phyloP scores from a whole-genome alignment of 1,140 invertebrate species.

The Hyles euphorbiae region DNA sequence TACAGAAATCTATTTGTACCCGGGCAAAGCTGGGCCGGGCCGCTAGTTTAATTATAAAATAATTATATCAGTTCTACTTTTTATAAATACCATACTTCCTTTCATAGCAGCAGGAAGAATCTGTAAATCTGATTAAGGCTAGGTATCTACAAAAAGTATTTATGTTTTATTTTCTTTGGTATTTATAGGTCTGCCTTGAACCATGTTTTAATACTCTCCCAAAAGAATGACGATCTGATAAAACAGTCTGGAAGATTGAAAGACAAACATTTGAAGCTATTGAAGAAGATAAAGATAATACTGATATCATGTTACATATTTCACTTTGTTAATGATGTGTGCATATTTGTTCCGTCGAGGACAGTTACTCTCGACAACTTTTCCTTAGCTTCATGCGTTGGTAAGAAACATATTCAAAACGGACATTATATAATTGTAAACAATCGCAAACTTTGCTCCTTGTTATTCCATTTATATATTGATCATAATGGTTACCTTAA shows the following conservation, averaged over 20 bases:
- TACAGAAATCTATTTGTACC: too few relatives aligned
- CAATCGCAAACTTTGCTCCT: too few relatives aligned
- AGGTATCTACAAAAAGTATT: too few relatives aligned
- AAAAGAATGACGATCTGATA: slow-evolving; percentile 18
- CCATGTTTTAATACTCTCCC: slow-evolving; percentile 7
- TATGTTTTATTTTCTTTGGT: neutral
- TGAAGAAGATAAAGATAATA: slow-evolving; percentile 19
- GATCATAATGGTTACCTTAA: too few relatives aligned
- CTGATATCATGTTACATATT: slow-evolving; percentile 24
- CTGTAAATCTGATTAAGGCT: too few relatives aligned
- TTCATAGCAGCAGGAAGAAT: too few relatives aligned
- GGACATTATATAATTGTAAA: too few relatives aligned
- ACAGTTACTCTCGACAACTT: slow-evolving; percentile 12
- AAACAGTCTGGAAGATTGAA: slow-evolving; percentile 12
- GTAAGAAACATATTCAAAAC: slow-evolving; percentile 8
- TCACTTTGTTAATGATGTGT: slow-evolving; percentile 28
- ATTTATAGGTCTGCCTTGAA: slow-evolving; percentile 2
- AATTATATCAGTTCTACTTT: too few relatives aligned
- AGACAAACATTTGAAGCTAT: slow-evolving; percentile 3
- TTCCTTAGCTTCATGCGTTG: slow-evolving; percentile 17
- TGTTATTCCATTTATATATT: too few relatives aligned
- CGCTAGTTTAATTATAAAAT: too few relatives aligned
- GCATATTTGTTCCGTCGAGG: slow-evolving; percentile 24
- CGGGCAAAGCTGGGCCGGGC: too few relatives aligned
- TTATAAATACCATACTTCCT: too few relatives aligned